Evolutionary conservation across 2,797 vertebrate species (phyloP), one percentile per base, ranked within the genome.

Genomic region (Anabas testudineus): DNA sequence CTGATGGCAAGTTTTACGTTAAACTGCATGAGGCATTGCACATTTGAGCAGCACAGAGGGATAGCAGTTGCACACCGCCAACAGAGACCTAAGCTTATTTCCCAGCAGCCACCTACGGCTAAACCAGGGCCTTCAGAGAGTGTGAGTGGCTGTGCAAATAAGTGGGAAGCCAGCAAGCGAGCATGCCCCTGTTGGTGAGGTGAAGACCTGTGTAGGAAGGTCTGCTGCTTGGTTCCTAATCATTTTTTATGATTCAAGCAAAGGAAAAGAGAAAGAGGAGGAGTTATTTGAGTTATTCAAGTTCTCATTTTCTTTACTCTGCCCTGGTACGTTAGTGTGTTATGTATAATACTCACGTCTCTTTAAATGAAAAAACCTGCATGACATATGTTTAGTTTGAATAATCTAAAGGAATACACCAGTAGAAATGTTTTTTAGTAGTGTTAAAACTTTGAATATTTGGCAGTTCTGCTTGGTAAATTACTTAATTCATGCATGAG

Each of bases 1-100:
- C 79, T 70, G 68, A 66, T 6, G 8, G 28, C 19, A 10, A 60
- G 48, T 47, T 75, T 62, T 64, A 37, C 73, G 59, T 61, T 41
- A 30, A 68, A 65, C 53, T 57, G 67, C 21, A 62, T n/a, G 43
- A 57, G 24, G 53, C 62, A 19, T 4, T 41, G 26, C 0, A 1
- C 1, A 14, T 68, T 53, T 42, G 32, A 36, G 10, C 16, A 2
- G 16, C 2, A 4, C 13, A 18, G 39, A 63, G 28, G 22, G 41
- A 59, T 42, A 64, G 54, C 42, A 43, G 66, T 74, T n/a, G 9
- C 67, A 71, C 49, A 54, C 49, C 48, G 14, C 39, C 26, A 32
- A 30, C 37, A 34, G 59, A 76, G 72, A 68, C 42, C 6, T 6
- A 32, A 59, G 65, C 65, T 74, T 28, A 52, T 47, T 58, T 68